Conservation (phyloP, 2,113 vertebrate genomes). For the Gasterosteus aculeatus region DNA sequence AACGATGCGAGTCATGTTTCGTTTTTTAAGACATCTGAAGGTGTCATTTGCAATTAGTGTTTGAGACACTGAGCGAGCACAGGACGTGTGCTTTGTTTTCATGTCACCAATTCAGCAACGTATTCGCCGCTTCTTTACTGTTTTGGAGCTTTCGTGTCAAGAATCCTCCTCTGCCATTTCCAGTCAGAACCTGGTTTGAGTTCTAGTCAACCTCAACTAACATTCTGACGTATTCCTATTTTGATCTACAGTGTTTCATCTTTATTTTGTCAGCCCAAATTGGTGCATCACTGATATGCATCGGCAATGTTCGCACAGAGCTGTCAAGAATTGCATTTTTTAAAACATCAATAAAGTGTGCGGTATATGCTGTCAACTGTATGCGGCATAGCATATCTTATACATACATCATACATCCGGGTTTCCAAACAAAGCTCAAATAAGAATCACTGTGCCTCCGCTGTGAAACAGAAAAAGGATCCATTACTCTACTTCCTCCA, state of each 20-base stretch:
- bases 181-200: conserved; percentile 60
- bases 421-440: conserved; percentile 20
- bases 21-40: conserved; percentile 48
- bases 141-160: conserved; percentile 43
- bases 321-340: conserved; percentile 63
- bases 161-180: conserved; percentile 60
- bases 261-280: conserved; percentile 54
- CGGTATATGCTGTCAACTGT: conserved; percentile 51
- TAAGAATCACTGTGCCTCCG: conserved; percentile 13
- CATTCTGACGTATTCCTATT: conserved; percentile 59
- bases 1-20: conserved; percentile 31
- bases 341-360: conserved; percentile 57
- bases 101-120: conserved; percentile 46
- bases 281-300: conserved; percentile 37
- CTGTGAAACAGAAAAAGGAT: conserved; percentile 26
- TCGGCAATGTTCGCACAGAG: conserved; percentile 48
- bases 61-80: conserved; percentile 33
- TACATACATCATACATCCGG: conserved; percentile 23
- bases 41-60: conserved; percentile 58
- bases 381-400: conserved; percentile 13
- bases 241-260: conserved; percentile 68
- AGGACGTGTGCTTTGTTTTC: conserved; percentile 44
- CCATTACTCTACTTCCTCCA: conserved; percentile 49
- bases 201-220: conserved; percentile 57
- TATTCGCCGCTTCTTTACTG: conserved; percentile 19